Conservation (phyloP, 2,113 vertebrate species). For the Sardina pilchardus region DNA sequence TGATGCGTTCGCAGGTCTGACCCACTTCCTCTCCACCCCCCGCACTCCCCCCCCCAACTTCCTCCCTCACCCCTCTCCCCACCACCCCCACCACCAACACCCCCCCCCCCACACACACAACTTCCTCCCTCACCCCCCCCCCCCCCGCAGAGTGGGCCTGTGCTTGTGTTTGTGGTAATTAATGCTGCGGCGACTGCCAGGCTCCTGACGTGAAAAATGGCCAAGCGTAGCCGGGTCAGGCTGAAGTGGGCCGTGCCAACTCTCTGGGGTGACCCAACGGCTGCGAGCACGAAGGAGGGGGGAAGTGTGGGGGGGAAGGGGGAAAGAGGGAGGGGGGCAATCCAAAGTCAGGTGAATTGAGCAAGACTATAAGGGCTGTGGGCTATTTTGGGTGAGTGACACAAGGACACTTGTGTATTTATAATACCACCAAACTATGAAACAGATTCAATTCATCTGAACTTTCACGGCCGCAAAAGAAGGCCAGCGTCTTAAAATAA, state of each 20-base stretch:
- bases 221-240: not conserved
- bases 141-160: not conserved
- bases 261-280: slow-evolving; percentile 14
- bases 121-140: no score
- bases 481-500: not conserved
- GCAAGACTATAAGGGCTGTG: not conserved
- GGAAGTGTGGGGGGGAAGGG: not conserved
- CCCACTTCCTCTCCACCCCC: not conserved
- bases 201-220: slow-evolving; percentile 3
- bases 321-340: not conserved
- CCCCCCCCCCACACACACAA: not conserved
- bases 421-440: not conserved
- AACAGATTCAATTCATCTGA: not conserved
- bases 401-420: not conserved
- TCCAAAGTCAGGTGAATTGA: not conserved
- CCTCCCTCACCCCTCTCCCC: not conserved
- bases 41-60: not conserved
- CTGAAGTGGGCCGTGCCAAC: not conserved
- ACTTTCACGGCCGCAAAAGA: not conserved
- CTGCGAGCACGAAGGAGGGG: not conserved
- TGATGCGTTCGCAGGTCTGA: not conserved
- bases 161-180: slow-evolving; percentile 6
- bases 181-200: not conserved
- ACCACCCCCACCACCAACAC: not conserved
- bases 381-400: not conserved